Base-by-base conservation (phyloP, 2,888 invertebrate genomes). In the Drosophila dives region DNA sequence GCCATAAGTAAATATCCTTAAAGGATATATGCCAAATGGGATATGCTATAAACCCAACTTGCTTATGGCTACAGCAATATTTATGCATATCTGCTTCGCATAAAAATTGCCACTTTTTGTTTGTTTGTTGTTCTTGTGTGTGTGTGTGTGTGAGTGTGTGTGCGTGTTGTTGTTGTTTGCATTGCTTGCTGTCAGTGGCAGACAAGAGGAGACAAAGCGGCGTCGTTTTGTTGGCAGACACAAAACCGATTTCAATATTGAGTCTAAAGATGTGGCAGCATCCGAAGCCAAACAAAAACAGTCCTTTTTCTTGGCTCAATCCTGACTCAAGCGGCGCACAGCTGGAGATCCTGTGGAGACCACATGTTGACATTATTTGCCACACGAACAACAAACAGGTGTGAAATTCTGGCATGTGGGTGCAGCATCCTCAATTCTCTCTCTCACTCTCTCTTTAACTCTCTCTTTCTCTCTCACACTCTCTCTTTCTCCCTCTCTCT, bases 1-100 rank as follows among this genome's bases (percentile, higher is more conserved):
- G 77, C 83, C 83, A 80, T 82, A 90, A 90, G 85, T 85, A 85
- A 90, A 85, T 90, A 85, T 85, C 85, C 89, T 85, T 90, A 73
- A 88, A 85, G 85, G 89, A 85, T 71, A 77, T 83, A 77, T 83
- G 75, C 70, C 54, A 64, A 64, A 63, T 70, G 69, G 61, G 50
- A 68, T 55, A 85, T 45, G 45, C 45, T 45, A 45, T 85, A 90
- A 85, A 85, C 64, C 61, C 72, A 66, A 72, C 75, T 53, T 77
- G 75, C 80, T 90, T 85, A 85, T 85, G 80, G 73, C 34, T 50
- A 36, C 45, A 60, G 58, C 59, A 48, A 82, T 77, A 86, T 90
- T 85, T 90, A 90, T 88, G 88, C 73, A 75, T 72, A 72, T 66
- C 70, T 71, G 54, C 59, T 56, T 75, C 36, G 62, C 62, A 89